These are phyloP conservation scores for Knipowitschia caucasica DNA, from an alignment of 2,797 vertebrate genomes.

Conservation along the genomic window DNA sequence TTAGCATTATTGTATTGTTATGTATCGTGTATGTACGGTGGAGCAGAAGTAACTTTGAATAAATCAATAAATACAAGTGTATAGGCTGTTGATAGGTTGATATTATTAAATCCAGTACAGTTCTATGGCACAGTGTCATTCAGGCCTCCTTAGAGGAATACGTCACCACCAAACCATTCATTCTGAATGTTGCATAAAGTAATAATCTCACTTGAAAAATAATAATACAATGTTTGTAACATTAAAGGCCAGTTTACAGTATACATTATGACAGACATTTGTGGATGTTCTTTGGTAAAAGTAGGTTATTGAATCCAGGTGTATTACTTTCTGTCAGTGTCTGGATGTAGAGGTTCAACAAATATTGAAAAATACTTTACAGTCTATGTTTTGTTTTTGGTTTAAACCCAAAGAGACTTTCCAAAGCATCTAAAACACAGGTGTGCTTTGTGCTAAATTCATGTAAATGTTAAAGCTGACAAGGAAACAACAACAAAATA, in stretches of 20 bases:
- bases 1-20: no score
- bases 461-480: slow-evolving; percentile 1
- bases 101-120: no score
- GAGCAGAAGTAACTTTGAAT: no score
- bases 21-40: no score
- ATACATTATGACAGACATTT: neutral
- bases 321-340: neutral
- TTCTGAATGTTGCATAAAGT: no score
- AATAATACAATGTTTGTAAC: neutral
- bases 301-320: neutral
- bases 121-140: no score
- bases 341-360: neutral
- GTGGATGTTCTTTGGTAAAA: neutral
- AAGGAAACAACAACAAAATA: no score
- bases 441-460: neutral
- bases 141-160: no score
- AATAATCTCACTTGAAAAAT: no score
- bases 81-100: no score
- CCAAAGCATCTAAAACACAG: neutral
- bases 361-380: neutral
- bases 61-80: no score
- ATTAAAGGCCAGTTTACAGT: neutral
- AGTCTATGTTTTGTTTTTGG: neutral
- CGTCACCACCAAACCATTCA: no score
- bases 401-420: neutral